Percentiles rank a stretch among this genome's conserved stretches.
Conservation (phyloP, 2,888 invertebrate species). For the Congeria kusceri region DNA sequence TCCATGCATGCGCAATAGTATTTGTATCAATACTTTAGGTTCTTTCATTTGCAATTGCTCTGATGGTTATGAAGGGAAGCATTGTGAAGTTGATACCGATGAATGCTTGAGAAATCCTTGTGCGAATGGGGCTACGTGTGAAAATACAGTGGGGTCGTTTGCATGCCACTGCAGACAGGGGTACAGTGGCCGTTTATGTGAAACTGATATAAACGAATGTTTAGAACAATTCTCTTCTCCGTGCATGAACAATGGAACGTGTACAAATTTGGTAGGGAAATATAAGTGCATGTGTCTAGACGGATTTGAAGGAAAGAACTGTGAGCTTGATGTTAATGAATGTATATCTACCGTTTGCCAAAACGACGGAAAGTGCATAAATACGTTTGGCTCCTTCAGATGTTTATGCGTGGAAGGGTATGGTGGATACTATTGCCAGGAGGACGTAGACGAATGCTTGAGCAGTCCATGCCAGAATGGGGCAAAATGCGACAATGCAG, state of each 20-base stretch:
- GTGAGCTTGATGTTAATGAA: slow-evolving; percentile 32
- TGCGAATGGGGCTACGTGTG: slow-evolving; percentile 20
- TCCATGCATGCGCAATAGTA: slow-evolving; percentile 17
- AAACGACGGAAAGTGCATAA: slow-evolving; percentile 40
- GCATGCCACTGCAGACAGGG: slow-evolving; percentile 19
- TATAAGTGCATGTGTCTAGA: slow-evolving; percentile 35
- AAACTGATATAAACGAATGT: slow-evolving; percentile 11
- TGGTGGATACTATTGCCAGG: slow-evolving; percentile 50
- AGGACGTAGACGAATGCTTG: slow-evolving; percentile 33
- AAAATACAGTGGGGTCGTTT: slow-evolving; percentile 13
- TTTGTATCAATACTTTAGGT: slow-evolving; percentile 30
- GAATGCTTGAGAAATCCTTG: slow-evolving; percentile 17
- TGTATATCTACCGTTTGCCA: slow-evolving; percentile 31
- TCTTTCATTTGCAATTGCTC: slow-evolving; percentile 28
- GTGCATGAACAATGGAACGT: not conserved
- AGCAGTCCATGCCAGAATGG: slow-evolving; percentile 21
- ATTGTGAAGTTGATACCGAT: slow-evolving; percentile 16
- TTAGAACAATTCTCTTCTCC: not conserved
- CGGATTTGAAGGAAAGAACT: slow-evolving; percentile 32
- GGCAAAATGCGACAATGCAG: slow-evolving; percentile 24
- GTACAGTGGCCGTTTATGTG: slow-evolving; percentile 26
- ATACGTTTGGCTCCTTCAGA: slow-evolving; percentile 31
- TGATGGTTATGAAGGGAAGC: slow-evolving; percentile 4
- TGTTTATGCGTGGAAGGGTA: slow-evolving; percentile 39
- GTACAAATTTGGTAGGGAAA: not conserved